These are phyloP conservation scores for Xanthostigma xanthostigma DNA, from an alignment of 2,888 invertebrate genomes.

Conservation along the genomic window DNA sequence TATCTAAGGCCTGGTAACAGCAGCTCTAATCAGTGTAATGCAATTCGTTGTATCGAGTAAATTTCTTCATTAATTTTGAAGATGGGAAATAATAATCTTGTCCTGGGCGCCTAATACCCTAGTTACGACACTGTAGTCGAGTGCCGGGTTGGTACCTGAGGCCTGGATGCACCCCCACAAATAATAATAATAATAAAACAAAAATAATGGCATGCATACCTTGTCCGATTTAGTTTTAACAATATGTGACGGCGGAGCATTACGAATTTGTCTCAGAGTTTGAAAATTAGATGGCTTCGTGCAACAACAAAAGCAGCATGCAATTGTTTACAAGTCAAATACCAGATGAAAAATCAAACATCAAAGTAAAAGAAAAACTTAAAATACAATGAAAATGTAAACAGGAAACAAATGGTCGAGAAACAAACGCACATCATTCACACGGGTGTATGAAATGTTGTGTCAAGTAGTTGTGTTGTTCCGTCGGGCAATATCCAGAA, in stretches of 20 bases:
- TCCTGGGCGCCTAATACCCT: too few relatives aligned
- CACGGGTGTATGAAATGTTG: background rate
- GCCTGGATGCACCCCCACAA: background rate
- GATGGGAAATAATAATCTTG: too few relatives aligned
- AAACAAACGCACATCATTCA: slow-evolving; percentile 8
- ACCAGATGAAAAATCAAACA: too few relatives aligned
- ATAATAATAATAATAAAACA: slow-evolving; percentile 3
- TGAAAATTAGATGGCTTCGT: slow-evolving; percentile 61
- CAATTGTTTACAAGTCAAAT: slow-evolving; percentile 16
- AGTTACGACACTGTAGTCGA: too few relatives aligned
- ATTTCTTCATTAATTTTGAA: too few relatives aligned
- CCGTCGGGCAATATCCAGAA: too few relatives aligned
- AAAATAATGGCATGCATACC: slow-evolving; percentile 38
- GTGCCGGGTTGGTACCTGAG: background rate
- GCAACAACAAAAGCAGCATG: slow-evolving; percentile 26
- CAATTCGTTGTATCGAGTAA: too few relatives aligned
- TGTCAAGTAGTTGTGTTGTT: too few relatives aligned
- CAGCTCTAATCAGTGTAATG: too few relatives aligned
- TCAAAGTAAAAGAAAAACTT: background rate
- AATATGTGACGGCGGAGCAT: slow-evolving; percentile 75
- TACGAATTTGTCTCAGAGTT: slow-evolving; percentile 65
- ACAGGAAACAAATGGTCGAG: slow-evolving; percentile 6
- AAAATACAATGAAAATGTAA: background rate
- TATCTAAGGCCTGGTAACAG: too few relatives aligned
- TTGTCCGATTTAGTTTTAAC: slow-evolving; percentile 75